A percentile compares a stretch with the other conserved stretches of the same genome.
phyloP scores from a whole-genome alignment of 2,888 invertebrate genomes.

The Leptinotarsa juncta region DNA sequence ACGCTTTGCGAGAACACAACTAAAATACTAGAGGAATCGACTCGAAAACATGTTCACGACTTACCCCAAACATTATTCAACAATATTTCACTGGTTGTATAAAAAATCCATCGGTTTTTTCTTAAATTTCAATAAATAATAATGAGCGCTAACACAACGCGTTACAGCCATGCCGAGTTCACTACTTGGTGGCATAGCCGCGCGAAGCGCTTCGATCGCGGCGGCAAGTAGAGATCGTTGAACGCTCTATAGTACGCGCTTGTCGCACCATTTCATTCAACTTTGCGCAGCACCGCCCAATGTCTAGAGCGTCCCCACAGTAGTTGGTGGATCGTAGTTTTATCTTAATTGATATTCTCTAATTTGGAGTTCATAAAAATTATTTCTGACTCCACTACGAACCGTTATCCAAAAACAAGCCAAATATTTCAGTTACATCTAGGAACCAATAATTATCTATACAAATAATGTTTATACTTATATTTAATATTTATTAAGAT shows the following conservation, averaged over 20 bases:
- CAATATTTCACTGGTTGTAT: constrained; percentile 42
- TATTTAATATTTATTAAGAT: not conserved
- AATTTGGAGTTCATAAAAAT: not conserved
- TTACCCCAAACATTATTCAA: constrained; percentile 42
- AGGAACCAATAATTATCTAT: not conserved
- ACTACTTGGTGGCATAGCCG: constrained; percentile 57
- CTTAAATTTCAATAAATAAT: constrained; percentile 53
- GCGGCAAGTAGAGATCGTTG: constrained; percentile 62
- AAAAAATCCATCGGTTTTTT: constrained; percentile 48
- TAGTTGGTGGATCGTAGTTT: constrained; percentile 54
- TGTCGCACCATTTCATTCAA: constrained; percentile 62
- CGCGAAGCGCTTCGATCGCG: constrained; percentile 56
- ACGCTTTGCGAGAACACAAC: constrained; percentile 53
- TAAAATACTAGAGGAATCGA: constrained; percentile 37
- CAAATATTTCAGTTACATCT: not conserved
- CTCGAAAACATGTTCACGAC: constrained; percentile 44
- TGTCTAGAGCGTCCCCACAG: constrained; percentile 57
- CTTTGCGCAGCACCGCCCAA: constrained; percentile 64
- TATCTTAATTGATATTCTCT: constrained; percentile 3
- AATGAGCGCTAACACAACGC: constrained; percentile 50
- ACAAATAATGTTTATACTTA: not conserved
- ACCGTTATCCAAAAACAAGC: not conserved
- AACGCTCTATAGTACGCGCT: constrained; percentile 62
- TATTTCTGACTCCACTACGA: not conserved
- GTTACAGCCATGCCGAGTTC: constrained; percentile 58